Percentiles rank a stretch among this genome's conserved stretches.
Evolutionary conservation across 2,113 vertebrate genomes (phyloP).

Genomic region (Thermophis baileyi): DNA sequence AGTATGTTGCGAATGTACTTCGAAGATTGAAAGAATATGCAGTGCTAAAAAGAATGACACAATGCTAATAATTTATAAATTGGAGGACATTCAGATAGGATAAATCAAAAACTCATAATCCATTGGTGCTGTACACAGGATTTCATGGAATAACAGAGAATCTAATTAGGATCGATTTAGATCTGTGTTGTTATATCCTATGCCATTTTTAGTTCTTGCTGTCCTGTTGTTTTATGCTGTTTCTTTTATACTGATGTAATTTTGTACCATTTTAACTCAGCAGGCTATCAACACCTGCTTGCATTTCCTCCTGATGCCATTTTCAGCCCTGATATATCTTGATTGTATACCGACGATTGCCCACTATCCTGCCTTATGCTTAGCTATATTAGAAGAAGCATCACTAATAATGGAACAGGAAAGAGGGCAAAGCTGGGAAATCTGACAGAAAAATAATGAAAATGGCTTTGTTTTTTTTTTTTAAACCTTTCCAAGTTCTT

Average conservation of each 20-base stretch:
- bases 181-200: neutral
- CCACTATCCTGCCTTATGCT: neutral
- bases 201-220: neutral
- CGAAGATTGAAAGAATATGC: neutral
- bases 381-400: neutral
- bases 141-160: neutral
- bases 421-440: neutral
- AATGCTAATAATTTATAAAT: neutral
- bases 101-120: neutral
- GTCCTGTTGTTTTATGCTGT: neutral
- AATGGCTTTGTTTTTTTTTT: neutral
- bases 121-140: neutral
- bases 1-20: neutral
- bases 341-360: neutral
- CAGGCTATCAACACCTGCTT: neutral
- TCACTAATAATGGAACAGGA: neutral
- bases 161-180: neutral
- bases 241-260: neutral
- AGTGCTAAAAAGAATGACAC: neutral
- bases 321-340: neutral
- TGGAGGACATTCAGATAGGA: neutral
- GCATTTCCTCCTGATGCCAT: neutral
- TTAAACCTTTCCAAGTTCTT: neutral
- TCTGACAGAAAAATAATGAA: neutral
- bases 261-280: neutral